Evolutionary conservation across 2,888 invertebrate species (phyloP).

Genomic region (Rhogogaster chlorosoma): DNA sequence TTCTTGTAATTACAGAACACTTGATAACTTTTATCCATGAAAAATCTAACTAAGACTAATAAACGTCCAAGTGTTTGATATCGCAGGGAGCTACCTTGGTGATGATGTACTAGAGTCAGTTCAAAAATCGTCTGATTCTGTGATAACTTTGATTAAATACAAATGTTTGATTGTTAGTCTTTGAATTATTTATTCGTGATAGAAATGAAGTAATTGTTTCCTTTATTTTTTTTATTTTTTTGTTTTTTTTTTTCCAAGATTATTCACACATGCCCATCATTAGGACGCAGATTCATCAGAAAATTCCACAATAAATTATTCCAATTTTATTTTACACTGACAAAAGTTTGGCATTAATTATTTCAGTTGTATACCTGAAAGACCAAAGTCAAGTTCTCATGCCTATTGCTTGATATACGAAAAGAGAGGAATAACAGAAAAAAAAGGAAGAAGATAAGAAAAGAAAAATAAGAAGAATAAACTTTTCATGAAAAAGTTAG

Average conservation of each 20-base stretch:
- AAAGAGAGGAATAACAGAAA: neutral
- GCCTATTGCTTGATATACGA: slow-evolving; percentile 47
- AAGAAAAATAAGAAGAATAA: neutral
- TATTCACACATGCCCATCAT: neutral
- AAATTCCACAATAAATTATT: slow-evolving; percentile 28
- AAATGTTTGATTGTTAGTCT: slow-evolving; percentile 32
- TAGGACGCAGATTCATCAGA: neutral
- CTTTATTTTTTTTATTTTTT: neutral
- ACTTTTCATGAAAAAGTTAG: neutral
- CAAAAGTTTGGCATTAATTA: slow-evolving; percentile 26
- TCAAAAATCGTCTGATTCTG: neutral
- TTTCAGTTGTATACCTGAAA: slow-evolving; percentile 21
- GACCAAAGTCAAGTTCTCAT: slow-evolving; percentile 40
- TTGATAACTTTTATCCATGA: neutral
- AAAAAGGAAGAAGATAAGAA: neutral
- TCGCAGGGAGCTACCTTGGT: neutral
- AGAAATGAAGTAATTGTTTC: neutral
- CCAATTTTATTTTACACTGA: slow-evolving; percentile 7
- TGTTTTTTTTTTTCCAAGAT: neutral
- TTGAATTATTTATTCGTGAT: neutral
- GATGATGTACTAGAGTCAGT: neutral
- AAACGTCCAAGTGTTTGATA: slow-evolving; percentile 27
- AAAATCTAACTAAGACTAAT: slow-evolving; percentile 17
- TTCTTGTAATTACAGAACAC: neutral
- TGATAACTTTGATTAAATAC: slow-evolving; percentile 40